These are phyloP conservation scores for Diorhabda carinulata DNA, from an alignment of 1,140 invertebrate species.

Conservation along the genomic window DNA sequence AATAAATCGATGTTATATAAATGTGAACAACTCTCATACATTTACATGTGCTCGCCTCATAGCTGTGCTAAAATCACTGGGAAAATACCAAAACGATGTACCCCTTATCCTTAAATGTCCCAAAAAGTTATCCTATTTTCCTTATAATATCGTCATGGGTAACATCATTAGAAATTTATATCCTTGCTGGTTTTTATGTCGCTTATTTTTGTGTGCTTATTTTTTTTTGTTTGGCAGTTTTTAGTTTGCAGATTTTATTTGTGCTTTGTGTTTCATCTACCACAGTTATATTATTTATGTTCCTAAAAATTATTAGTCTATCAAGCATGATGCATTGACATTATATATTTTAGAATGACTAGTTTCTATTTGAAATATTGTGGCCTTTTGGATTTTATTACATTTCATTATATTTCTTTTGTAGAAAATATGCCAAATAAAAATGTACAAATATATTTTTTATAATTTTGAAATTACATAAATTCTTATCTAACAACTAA, in stretches of 20 bases:
- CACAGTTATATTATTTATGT: slow-evolving; percentile 3
- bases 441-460: no score
- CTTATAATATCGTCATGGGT: slow-evolving; percentile 21
- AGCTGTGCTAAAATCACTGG: slow-evolving; percentile 44
- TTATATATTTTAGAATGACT: slow-evolving; percentile 16
- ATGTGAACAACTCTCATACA: slow-evolving; percentile 22
- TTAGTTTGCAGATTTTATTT: slow-evolving; percentile 25
- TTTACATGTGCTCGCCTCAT: slow-evolving; percentile 42
- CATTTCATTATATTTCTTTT: no score
- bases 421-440: no score
- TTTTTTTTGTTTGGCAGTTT: slow-evolving; percentile 27
- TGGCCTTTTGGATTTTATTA: no score
- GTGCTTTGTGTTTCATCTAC: slow-evolving; percentile 24
- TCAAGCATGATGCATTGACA: slow-evolving; percentile 21
- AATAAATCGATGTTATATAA: no score
- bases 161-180: slow-evolving; percentile 26
- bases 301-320: slow-evolving; percentile 9
- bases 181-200: slow-evolving; percentile 34
- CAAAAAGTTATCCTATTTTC: slow-evolving; percentile 10
- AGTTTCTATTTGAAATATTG: background rate
- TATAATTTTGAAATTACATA: no score
- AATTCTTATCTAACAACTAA: no score
- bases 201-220: slow-evolving; percentile 33
- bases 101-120: slow-evolving; percentile 8
- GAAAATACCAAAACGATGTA: slow-evolving; percentile 24